Percentiles rank a stretch among this genome's conserved stretches.
These are phyloP conservation scores for Amazona ochrocephala DNA, from an alignment of 2,797 vertebrate genomes.

Conservation along the genomic window DNA sequence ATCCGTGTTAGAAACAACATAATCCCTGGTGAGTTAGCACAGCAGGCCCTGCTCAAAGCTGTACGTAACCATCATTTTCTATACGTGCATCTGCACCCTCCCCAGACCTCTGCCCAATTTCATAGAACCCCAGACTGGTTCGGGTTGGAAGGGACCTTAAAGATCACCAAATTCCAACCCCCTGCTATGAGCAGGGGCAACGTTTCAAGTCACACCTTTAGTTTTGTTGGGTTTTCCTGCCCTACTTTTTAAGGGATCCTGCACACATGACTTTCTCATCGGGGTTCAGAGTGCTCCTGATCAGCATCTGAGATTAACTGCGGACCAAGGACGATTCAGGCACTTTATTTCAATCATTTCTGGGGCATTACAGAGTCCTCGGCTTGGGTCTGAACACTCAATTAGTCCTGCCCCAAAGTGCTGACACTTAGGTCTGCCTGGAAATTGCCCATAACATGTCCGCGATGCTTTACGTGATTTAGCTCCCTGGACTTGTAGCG, in stretches of 20 bases:
- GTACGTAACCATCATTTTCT: accelerated
- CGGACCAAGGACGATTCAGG: background rate
- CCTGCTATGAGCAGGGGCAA: background rate
- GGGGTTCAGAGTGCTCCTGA: background rate
- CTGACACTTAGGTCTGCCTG: background rate
- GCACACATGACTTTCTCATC: background rate
- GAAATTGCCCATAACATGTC: background rate
- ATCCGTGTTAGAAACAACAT: background rate
- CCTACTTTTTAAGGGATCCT: background rate
- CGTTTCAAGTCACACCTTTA: background rate
- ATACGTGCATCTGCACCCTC: accelerated
- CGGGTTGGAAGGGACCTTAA: background rate
- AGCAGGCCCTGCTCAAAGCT: background rate
- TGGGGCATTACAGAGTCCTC: background rate
- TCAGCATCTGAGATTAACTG: background rate
- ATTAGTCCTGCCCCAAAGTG: background rate
- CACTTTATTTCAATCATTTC: background rate
- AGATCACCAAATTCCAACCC: background rate
- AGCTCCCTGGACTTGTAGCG: background rate
- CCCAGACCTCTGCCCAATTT: background rate
- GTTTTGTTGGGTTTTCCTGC: background rate
- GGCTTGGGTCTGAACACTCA: background rate
- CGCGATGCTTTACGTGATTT: background rate
- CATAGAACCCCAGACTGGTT: background rate
- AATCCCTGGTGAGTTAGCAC: accelerated